A percentile compares a stretch with the other conserved stretches of the same genome.
Evolutionary conservation across 2,113 vertebrate species (phyloP).

Genomic region (Bungarus multicinctus): DNA sequence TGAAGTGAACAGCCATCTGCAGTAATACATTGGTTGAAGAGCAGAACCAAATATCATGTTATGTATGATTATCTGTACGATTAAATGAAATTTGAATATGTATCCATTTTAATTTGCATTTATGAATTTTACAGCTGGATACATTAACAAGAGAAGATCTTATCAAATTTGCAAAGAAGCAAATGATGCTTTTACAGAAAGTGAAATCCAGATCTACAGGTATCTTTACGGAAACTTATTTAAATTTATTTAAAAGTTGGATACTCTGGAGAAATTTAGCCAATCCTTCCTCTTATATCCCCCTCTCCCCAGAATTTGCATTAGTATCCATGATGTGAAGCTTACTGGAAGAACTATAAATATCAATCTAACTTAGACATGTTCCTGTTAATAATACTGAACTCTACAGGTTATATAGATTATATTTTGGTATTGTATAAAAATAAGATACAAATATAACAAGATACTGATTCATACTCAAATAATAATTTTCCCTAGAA

Average conservation of each 20-base stretch:
- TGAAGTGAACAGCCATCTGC: background rate
- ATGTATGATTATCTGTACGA: conserved; percentile 1
- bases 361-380: background rate
- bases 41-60: background rate
- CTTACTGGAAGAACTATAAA: background rate
- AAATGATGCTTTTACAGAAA: conserved; percentile 88
- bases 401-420: background rate
- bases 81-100: background rate
- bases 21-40: background rate
- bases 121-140: conserved; percentile 82
- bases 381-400: background rate
- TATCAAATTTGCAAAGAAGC: conserved; percentile 97
- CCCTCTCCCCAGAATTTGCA: background rate
- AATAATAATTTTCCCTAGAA: conserved; percentile 68
- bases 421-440: background rate
- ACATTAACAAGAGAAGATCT: conserved; percentile 92
- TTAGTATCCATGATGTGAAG: background rate
- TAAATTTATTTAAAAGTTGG: background rate
- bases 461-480: background rate
- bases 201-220: conserved; percentile 87
- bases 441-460: background rate
- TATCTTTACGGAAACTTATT: conserved; percentile 47
- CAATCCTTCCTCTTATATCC: background rate
- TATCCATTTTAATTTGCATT: background rate
- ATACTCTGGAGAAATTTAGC: background rate